These are phyloP conservation scores for Sisyra terminalis DNA, from an alignment of 2,888 invertebrate genomes.

Conservation along the genomic window DNA sequence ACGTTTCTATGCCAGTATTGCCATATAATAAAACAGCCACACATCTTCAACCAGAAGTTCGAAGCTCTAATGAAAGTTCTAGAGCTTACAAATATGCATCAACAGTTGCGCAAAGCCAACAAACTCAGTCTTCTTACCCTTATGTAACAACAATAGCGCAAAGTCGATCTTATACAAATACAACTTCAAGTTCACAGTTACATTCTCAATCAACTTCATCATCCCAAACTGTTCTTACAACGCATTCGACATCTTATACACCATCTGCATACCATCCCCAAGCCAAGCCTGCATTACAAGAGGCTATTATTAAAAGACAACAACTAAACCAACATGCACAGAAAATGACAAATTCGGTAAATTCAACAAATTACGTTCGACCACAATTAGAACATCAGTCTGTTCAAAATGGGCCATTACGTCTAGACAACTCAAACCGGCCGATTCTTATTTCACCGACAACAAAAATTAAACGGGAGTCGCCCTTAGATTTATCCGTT, in stretches of 20 bases:
- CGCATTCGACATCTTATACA: conserved; percentile 9
- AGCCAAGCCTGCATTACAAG: conserved; percentile 6
- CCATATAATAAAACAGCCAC: conserved; percentile 4
- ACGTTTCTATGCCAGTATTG: too few species aligned
- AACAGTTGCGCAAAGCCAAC: not conserved
- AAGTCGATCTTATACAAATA: not conserved
- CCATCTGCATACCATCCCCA: conserved; percentile 7
- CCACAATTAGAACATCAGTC: conserved; percentile 16
- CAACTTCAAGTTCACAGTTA: not conserved
- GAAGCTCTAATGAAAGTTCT: not conserved
- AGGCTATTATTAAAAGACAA: conserved; percentile 6
- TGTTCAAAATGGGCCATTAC: conserved; percentile 10
- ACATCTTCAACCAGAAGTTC: conserved; percentile 6
- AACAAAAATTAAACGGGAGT: conserved; percentile 41
- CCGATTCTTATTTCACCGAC: conserved; percentile 1
- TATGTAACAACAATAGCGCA: conserved; percentile 5
- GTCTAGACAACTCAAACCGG: conserved; percentile 10
- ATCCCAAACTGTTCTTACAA: too few species aligned
- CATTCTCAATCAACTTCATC: too few species aligned
- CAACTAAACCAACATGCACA: conserved; percentile 10
- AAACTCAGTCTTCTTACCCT: not conserved
- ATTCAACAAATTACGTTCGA: conserved; percentile 16
- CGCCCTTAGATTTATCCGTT: conserved; percentile 74
- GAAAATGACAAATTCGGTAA: conserved; percentile 18
- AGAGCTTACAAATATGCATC: not conserved